These are phyloP conservation scores for Anastatus disparis DNA, from an alignment of 1,140 invertebrate genomes.

Conservation along the genomic window DNA sequence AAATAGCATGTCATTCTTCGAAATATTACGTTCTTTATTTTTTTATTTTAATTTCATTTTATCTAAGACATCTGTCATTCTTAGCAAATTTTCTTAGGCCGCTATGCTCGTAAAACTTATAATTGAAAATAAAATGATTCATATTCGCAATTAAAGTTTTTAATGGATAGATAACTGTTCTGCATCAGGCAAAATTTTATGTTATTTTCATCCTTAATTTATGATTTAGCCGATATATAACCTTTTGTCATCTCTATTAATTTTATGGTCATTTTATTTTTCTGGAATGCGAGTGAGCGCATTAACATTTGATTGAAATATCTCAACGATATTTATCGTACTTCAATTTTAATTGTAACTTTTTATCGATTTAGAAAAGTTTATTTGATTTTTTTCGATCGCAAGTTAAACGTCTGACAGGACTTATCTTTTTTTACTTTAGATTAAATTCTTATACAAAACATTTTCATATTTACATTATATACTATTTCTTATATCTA, in stretches of 20 bases:
- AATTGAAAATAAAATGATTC: constrained; percentile 29
- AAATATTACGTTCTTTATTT: not conserved
- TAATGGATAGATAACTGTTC: constrained; percentile 16
- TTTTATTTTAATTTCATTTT: too few relatives aligned
- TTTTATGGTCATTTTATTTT: too few relatives aligned
- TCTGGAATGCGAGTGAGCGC: too few relatives aligned
- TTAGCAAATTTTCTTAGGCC: not conserved
- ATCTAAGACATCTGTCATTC: not conserved
- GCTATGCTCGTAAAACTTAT: constrained; percentile 5
- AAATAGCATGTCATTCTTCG: not conserved
- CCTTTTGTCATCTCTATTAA: constrained; percentile 9
- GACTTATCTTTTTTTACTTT: too few relatives aligned
- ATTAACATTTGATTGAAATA: too few relatives aligned
- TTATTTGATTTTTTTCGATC: not conserved
- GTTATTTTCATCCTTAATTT: constrained; percentile 15
- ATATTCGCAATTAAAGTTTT: constrained; percentile 4
- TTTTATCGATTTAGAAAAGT: too few relatives aligned
- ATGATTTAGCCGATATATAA: not conserved
- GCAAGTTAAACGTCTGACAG: too few relatives aligned
- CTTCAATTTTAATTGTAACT: too few relatives aligned
- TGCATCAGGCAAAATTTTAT: not conserved
- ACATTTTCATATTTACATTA: too few relatives aligned
- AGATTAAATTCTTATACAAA: too few relatives aligned
- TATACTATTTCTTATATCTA: too few relatives aligned
- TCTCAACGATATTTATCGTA: too few relatives aligned